phyloP scores from a whole-genome alignment of 2,888 invertebrate species.

The Euspilapteryx auroguttella region DNA sequence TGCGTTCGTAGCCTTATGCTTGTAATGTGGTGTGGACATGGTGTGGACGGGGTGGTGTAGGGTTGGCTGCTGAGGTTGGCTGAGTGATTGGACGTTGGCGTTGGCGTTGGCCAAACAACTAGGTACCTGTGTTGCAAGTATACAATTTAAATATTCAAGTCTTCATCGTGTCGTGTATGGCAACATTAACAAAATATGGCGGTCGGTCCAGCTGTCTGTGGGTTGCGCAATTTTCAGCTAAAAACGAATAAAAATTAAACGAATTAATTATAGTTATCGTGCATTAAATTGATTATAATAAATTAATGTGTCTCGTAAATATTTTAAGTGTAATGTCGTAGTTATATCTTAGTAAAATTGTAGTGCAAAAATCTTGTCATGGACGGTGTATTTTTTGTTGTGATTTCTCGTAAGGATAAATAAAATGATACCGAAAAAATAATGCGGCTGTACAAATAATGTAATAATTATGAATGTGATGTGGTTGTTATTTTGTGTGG shows the following conservation, averaged over 20 bases:
- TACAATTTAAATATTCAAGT: no score
- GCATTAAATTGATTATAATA: constrained; percentile 21
- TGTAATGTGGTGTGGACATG: no score
- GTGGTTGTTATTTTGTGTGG: constrained; percentile 53
- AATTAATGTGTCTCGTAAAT: constrained; percentile 20
- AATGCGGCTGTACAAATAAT: constrained; percentile 49
- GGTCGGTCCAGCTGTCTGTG: constrained; percentile 56
- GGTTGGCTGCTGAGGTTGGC: no score
- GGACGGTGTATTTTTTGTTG: constrained; percentile 55
- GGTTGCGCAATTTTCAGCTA: constrained; percentile 60
- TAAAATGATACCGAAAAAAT: constrained; percentile 52
- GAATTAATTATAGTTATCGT: constrained; percentile 27
- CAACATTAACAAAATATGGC: constrained; percentile 34
- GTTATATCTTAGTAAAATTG: no score
- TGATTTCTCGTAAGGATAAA: constrained; percentile 48
- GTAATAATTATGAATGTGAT: constrained; percentile 46
- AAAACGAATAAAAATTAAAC: constrained; percentile 41
- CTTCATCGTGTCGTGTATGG: no score
- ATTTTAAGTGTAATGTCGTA: no score
- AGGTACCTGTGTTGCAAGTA: no score
- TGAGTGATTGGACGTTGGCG: no score
- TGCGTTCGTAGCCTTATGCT: no score
- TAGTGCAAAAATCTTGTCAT: constrained; percentile 42
- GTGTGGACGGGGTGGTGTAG: no score
- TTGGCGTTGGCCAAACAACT: no score